Percentiles rank a stretch among this genome's conserved stretches.
These are phyloP conservation scores for Nemoura dubitans DNA, from an alignment of 2,888 invertebrate species.

Conservation along the genomic window DNA sequence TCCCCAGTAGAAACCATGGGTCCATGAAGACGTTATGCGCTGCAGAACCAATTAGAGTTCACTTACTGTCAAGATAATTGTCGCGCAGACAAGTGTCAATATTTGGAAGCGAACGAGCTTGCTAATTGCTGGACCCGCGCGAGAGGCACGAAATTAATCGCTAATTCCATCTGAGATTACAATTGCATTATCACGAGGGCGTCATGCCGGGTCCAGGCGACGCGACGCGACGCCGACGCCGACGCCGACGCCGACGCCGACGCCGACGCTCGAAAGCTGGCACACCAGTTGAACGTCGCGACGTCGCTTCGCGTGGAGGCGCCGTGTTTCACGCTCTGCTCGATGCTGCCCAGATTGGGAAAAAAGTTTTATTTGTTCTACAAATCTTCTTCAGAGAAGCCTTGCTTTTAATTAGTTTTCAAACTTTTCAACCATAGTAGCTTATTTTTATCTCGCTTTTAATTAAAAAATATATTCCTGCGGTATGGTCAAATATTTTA, in stretches of 20 bases:
- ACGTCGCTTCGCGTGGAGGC: not conserved
- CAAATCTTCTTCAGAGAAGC: not conserved
- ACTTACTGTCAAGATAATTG: not conserved
- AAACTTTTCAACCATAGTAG: not conserved
- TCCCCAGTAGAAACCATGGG: not conserved
- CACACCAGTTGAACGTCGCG: not conserved
- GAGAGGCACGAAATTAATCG: not conserved
- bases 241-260: not conserved
- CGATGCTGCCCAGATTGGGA: not conserved
- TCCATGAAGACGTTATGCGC: not conserved
- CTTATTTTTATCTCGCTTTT: not conserved
- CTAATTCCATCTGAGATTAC: not conserved
- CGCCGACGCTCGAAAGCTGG: not conserved
- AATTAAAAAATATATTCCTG: constrained; percentile 1
- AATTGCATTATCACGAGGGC: not conserved
- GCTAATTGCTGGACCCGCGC: not conserved
- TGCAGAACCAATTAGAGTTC: not conserved
- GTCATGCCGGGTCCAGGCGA: not conserved
- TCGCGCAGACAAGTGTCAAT: not conserved
- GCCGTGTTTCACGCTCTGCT: not conserved
- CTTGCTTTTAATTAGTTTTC: constrained; percentile 12
- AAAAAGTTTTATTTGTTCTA: not conserved
- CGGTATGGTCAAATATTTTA: not conserved
- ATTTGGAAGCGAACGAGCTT: not conserved
- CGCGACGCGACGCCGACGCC: not conserved